Evolutionary conservation across 2,797 vertebrate species (phyloP).

Genomic region (Chelon labrosus): DNA sequence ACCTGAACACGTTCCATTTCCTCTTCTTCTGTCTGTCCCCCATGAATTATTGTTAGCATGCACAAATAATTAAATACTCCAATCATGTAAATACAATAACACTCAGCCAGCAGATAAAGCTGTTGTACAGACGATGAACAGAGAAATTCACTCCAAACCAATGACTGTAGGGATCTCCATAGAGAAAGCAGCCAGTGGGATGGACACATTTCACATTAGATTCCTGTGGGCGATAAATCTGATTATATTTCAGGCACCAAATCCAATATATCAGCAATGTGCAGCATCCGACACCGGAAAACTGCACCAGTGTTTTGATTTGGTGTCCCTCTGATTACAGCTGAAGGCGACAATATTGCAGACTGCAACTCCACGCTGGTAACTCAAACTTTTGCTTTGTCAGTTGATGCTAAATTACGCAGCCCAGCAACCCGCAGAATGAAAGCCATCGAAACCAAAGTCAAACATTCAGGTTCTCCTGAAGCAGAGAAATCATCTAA

Average conservation of each 20-base stretch:
- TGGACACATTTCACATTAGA: conserved; percentile 57
- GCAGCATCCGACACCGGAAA: conserved; percentile 44
- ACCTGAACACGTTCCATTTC: conserved; percentile 16
- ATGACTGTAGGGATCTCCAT: conserved; percentile 14
- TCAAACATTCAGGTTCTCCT: conserved; percentile 36
- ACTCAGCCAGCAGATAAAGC: conserved; percentile 31
- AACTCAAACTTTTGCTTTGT: conserved; percentile 49
- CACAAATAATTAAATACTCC: conserved; percentile 8
- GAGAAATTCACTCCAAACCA: conserved; percentile 45
- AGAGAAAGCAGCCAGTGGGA: conserved; percentile 39
- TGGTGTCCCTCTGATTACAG: conserved; percentile 45
- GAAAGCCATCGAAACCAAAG: conserved; percentile 34
- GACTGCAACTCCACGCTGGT: conserved; percentile 9
- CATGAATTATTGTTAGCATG: conserved; percentile 26
- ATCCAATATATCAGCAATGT: conserved; percentile 49
- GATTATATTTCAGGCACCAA: conserved; percentile 52
- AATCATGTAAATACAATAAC: conserved; percentile 9
- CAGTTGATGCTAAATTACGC: conserved; percentile 48
- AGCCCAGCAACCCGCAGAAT: conserved; percentile 25
- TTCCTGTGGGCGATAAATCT: conserved; percentile 41
- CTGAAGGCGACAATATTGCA: conserved; percentile 50
- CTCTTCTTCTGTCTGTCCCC: conserved; percentile 2
- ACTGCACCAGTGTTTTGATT: conserved; percentile 50
- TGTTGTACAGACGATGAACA: conserved; percentile 39
- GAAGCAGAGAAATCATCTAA: conserved; percentile 34